Evolutionary conservation across 2,113 vertebrate genomes (phyloP).

Genomic region (Microcebus ravelobensis): DNA sequence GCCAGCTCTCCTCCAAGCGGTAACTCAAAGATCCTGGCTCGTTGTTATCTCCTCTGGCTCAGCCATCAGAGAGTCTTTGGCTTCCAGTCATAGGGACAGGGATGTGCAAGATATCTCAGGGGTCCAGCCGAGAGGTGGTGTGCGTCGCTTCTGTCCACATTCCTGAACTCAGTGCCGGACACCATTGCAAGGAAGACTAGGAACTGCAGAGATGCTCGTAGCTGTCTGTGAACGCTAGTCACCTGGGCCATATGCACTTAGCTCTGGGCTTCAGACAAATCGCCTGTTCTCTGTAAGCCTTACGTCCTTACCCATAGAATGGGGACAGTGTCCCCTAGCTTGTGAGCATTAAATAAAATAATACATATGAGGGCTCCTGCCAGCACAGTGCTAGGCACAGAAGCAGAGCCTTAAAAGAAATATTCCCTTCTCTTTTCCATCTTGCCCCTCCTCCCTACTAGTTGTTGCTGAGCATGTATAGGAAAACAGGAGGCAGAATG

Average conservation of each 20-base stretch:
- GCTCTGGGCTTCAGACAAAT: neutral
- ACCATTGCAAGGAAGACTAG: neutral
- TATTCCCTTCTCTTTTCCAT: neutral
- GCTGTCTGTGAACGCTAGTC: fast-evolving
- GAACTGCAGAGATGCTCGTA: neutral
- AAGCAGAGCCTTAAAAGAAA: neutral
- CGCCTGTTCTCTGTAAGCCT: neutral
- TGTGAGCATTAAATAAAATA: neutral
- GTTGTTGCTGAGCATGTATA: neutral
- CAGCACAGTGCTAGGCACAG: neutral
- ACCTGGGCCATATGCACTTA: neutral
- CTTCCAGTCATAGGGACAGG: neutral
- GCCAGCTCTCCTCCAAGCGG: neutral
- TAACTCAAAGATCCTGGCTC: neutral
- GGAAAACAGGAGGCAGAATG: neutral
- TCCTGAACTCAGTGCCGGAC: neutral
- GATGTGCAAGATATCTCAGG: neutral
- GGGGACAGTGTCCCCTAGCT: neutral
- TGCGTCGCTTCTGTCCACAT: fast-evolving
- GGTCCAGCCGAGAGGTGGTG: too few relatives aligned
- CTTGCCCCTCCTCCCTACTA: neutral
- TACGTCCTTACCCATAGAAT: neutral
- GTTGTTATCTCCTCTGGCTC: neutral
- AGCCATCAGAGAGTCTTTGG: neutral
- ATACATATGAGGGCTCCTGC: neutral